Evolutionary conservation across 2,888 invertebrate genomes (phyloP).

Genomic region (Pinctada fucata): DNA sequence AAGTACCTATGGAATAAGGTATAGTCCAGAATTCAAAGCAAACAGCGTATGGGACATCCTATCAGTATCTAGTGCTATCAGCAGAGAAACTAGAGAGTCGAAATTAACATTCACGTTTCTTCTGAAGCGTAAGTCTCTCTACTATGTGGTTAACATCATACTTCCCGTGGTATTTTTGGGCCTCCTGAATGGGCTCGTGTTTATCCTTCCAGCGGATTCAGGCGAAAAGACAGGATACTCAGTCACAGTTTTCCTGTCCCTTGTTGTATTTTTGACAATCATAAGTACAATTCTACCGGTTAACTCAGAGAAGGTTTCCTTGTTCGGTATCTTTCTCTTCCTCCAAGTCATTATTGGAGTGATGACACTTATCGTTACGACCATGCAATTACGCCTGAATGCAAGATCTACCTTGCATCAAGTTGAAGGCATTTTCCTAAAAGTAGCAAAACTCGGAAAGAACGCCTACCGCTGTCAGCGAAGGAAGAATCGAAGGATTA

Average conservation of each 20-base stretch:
- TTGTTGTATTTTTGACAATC: neutral
- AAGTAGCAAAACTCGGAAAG: too few relatives aligned
- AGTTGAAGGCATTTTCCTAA: too few relatives aligned
- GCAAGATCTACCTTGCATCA: too few relatives aligned
- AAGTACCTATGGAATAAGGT: neutral
- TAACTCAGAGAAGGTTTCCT: neutral
- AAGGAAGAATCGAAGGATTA: too few relatives aligned
- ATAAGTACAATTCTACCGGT: neutral
- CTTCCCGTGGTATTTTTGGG: neutral
- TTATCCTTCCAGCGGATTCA: slow-evolving; percentile 1
- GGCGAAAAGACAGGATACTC: neutral
- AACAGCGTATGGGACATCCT: slow-evolving; percentile 10
- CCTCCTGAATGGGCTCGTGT: neutral
- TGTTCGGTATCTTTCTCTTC: neutral
- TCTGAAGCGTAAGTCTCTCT: neutral
- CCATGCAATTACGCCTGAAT: neutral
- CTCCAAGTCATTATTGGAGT: neutral
- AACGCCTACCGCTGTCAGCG: too few relatives aligned
- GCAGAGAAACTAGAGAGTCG: neutral
- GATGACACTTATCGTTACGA: neutral
- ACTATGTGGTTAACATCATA: neutral
- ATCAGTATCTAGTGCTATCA: neutral
- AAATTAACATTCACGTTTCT: neutral
- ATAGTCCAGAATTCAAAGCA: neutral
- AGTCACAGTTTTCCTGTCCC: slow-evolving; percentile 1